Conservation (phyloP, 2,113 vertebrate species). For the Oplegnathus fasciatus region DNA sequence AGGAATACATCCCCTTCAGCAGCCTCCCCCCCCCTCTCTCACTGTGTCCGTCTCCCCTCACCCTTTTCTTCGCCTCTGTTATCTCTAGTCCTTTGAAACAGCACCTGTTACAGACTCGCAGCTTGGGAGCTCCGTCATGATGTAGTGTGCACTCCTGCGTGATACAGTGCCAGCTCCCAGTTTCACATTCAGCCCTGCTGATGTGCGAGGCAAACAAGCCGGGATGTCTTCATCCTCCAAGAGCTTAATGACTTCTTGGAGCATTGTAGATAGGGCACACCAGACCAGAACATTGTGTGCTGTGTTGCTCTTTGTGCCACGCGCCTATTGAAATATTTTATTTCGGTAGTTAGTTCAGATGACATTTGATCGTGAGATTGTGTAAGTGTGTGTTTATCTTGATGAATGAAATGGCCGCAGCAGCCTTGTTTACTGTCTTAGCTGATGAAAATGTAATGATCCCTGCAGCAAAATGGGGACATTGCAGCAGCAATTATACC, state of each 20-base stretch:
- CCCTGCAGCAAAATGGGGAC: slow-evolving; percentile 62
- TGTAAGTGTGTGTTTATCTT: slow-evolving; percentile 30
- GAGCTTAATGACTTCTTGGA: slow-evolving; percentile 68
- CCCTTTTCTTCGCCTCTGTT: slow-evolving; percentile 60
- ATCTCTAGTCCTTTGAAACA: slow-evolving; percentile 81
- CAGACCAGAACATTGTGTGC: slow-evolving; percentile 40
- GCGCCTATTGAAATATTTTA: slow-evolving; percentile 43
- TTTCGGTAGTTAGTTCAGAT: slow-evolving; percentile 44
- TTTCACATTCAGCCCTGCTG: slow-evolving; percentile 53
- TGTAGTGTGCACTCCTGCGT: slow-evolving; percentile 54
- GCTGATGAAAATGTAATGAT: slow-evolving; percentile 71
- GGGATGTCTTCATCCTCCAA: slow-evolving; percentile 66
- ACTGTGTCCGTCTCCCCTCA: slow-evolving; percentile 50
- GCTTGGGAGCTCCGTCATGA: slow-evolving; percentile 69
- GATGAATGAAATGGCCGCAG: slow-evolving; percentile 49
- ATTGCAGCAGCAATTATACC: slow-evolving; percentile 59
- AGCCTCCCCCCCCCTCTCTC: background rate
- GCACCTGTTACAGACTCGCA: slow-evolving; percentile 79
- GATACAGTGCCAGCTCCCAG: slow-evolving; percentile 58
- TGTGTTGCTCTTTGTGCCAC: slow-evolving; percentile 23
- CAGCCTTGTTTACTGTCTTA: slow-evolving; percentile 69
- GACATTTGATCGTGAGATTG: slow-evolving; percentile 50
- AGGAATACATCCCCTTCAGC: slow-evolving; percentile 65
- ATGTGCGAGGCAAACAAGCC: slow-evolving; percentile 66
- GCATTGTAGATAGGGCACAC: slow-evolving; percentile 33